These are phyloP conservation scores for Adelphocoris suturalis DNA, from an alignment of 2,888 invertebrate species.

Conservation along the genomic window DNA sequence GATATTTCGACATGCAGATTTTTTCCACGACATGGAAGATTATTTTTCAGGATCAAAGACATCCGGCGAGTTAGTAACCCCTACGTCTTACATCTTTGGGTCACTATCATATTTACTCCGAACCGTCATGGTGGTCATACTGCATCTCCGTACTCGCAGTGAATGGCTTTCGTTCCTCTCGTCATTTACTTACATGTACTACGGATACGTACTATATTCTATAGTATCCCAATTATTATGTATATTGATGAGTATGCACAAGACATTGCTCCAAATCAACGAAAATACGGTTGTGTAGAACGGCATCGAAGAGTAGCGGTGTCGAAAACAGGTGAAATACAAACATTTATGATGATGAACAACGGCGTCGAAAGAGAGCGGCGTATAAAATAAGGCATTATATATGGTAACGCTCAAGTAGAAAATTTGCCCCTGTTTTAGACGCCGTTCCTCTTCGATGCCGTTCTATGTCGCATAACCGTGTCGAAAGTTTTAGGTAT, in stretches of 20 bases:
- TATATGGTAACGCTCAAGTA: too few relatives aligned
- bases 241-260: slow-evolving; percentile 34
- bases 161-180: neutral
- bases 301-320: too few relatives aligned
- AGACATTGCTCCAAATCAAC: slow-evolving; percentile 23
- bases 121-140: neutral
- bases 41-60: neutral
- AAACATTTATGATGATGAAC: too few relatives aligned
- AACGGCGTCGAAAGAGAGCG: too few relatives aligned
- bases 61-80: neutral
- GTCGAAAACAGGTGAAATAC: too few relatives aligned
- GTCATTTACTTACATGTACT: neutral
- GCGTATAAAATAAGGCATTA: too few relatives aligned
- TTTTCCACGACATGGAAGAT: neutral
- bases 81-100: neutral
- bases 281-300: too few relatives aligned
- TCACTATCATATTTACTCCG: neutral
- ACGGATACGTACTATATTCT: neutral
- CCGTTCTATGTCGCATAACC: too few relatives aligned
- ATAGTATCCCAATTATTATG: slow-evolving; percentile 5
- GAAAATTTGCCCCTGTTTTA: too few relatives aligned
- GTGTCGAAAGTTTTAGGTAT: too few relatives aligned
- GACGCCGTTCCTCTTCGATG: too few relatives aligned
- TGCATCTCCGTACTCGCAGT: neutral
- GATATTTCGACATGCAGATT: neutral